Evolutionary conservation across 2,888 invertebrate genomes (phyloP).

Genomic region (Poecilobothrus nobilitatus): DNA sequence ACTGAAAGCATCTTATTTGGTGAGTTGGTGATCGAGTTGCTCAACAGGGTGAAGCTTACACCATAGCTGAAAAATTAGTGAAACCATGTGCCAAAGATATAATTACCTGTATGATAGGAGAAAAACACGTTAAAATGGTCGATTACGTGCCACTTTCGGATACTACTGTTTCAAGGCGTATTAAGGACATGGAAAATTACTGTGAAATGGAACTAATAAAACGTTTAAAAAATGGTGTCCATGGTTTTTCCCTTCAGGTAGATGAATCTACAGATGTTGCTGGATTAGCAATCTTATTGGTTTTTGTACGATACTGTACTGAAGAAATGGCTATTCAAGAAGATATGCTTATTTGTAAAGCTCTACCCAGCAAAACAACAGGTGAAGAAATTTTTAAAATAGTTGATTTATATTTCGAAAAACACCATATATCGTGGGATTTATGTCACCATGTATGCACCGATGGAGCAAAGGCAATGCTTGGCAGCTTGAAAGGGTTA

Average conservation of each 20-base stretch:
- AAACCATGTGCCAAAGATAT: constrained; percentile 2
- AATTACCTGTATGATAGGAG: background rate
- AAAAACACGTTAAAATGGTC: background rate
- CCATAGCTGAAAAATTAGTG: constrained; percentile 9
- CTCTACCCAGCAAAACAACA: background rate
- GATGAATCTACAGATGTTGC: background rate
- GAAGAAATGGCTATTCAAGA: background rate
- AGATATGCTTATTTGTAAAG: background rate
- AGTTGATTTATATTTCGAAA: background rate
- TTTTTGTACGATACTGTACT: background rate
- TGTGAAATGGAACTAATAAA: background rate
- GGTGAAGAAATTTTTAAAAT: constrained; percentile 8
- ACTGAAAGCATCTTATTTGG: constrained; percentile 10
- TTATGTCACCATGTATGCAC: constrained; percentile 12
- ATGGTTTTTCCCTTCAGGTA: background rate
- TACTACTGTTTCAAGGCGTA: background rate
- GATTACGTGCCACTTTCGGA: too few species aligned
- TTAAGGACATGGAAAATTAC: background rate
- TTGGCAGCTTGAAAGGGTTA: background rate
- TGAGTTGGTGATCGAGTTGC: constrained; percentile 9
- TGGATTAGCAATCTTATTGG: background rate
- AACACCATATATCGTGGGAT: background rate
- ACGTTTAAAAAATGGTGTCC: background rate
- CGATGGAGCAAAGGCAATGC: constrained; percentile 21
- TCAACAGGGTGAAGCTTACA: constrained; percentile 10